Conservation (phyloP, 2,797 vertebrate species). For the Argyrosomus regius region DNA sequence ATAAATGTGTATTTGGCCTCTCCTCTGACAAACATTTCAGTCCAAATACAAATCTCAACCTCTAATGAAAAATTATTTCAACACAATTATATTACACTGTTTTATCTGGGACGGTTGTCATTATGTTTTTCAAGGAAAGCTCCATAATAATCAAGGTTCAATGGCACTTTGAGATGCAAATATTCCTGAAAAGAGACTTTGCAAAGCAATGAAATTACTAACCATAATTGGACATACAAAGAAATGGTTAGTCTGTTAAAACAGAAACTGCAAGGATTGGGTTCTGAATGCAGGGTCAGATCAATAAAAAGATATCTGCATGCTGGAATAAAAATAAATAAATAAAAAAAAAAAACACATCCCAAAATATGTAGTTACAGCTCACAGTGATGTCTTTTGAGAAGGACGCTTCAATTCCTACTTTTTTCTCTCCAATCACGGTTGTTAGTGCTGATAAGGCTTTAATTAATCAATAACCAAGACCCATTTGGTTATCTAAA, state of each 20-base stretch:
- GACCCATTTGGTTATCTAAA: slow-evolving; percentile 31
- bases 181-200: background rate
- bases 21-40: slow-evolving; percentile 21
- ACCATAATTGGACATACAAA: background rate
- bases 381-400: background rate
- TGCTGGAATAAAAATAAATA: no score
- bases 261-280: background rate
- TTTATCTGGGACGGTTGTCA: background rate
- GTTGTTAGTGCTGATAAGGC: slow-evolving; percentile 37
- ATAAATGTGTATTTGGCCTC: slow-evolving; percentile 36
- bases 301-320: background rate
- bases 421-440: background rate
- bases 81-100: background rate
- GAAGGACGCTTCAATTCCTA: background rate
- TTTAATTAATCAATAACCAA: slow-evolving; percentile 32
- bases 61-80: background rate
- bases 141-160: background rate
- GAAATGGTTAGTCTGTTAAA: background rate
- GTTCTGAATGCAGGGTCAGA: background rate
- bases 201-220: background rate
- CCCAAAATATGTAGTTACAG: background rate
- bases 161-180: background rate
- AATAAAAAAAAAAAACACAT: background rate
- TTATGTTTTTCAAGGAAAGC: slow-evolving; percentile 11
- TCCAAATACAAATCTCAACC: slow-evolving; percentile 3